Evolutionary conservation across 2,113 vertebrate genomes (phyloP).

Genomic region (Megaceryle maxima): DNA sequence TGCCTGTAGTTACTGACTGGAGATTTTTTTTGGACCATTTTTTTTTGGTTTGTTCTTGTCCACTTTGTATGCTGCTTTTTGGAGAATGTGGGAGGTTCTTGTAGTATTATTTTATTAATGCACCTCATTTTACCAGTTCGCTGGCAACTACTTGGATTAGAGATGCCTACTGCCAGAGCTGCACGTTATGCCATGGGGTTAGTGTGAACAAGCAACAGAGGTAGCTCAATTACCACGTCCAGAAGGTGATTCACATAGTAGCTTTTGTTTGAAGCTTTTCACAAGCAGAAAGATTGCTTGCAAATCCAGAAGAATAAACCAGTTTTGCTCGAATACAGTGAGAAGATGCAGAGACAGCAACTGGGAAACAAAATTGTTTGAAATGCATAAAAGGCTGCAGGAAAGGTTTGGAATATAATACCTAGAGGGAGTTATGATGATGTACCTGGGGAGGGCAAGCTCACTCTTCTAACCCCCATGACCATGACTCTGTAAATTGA

Average conservation of each 20-base stretch:
- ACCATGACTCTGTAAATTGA: background rate
- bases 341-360: background rate
- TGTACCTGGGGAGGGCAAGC: background rate
- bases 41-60: background rate
- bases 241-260: background rate
- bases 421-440: background rate
- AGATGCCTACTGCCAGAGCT: background rate
- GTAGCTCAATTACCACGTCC: background rate
- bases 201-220: background rate
- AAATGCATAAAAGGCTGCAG: background rate
- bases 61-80: background rate
- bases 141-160: background rate
- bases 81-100: background rate
- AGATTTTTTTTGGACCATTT: background rate
- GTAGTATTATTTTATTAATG: background rate
- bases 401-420: background rate
- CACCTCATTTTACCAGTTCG: background rate
- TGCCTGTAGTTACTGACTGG: background rate
- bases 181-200: fast-evolving
- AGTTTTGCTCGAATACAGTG: background rate
- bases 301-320: background rate
- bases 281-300: background rate
- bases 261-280: background rate
- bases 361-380: background rate
- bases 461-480: background rate